Evolutionary conservation across 2,113 vertebrate genomes (phyloP), one percentile per base, ranked within the genome.

Genomic region (Benitochromis conjunctus): DNA sequence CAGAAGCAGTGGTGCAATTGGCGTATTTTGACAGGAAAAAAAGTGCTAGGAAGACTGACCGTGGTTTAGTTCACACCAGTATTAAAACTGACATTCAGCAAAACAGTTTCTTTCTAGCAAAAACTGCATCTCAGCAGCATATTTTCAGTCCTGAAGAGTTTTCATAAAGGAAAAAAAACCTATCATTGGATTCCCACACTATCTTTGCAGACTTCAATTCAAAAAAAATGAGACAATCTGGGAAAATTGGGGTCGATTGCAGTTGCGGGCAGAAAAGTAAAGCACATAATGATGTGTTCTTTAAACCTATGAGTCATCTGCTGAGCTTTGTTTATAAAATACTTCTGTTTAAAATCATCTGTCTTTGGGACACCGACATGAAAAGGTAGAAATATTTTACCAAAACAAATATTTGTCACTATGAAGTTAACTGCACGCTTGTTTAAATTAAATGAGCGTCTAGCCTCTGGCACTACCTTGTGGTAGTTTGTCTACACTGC

Each of bases 381-480:
- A 60, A 84, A 87, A 62, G 31, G 46, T 53, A 36, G 54, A 43
- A 54, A 56, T 71, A 46, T 77, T 69, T 74, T 80, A 80, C 76
- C 60, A 78, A 87, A 91, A 62, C 56, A 85, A 87, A 80, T 80
- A 87, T 89, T 78, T 79, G 77, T 62, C 12, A 29, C 46, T 31
- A 19, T 34, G 46, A 69, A 71, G 36, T 74, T 41, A 83, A 64
- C n/a, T 43, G 12, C 12, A 56, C 38, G 3, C 24, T 60, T 31
- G 24, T 60, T 80, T 10, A 54, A 62, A 7, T 41, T 78, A 41
- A 80, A 43, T 0, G 3, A 60, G 41, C 1, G 21, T 87, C 19
- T 77, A 2, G 5, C 24, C 64, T 88, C 79, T 88, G 57, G 77
- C 88, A 46, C 92, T 90, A 55, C 90, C 93, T 90, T 88, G 84